phyloP scores from a whole-genome alignment of 1,140 invertebrate species.

The Drosophila sturtevanti region DNA sequence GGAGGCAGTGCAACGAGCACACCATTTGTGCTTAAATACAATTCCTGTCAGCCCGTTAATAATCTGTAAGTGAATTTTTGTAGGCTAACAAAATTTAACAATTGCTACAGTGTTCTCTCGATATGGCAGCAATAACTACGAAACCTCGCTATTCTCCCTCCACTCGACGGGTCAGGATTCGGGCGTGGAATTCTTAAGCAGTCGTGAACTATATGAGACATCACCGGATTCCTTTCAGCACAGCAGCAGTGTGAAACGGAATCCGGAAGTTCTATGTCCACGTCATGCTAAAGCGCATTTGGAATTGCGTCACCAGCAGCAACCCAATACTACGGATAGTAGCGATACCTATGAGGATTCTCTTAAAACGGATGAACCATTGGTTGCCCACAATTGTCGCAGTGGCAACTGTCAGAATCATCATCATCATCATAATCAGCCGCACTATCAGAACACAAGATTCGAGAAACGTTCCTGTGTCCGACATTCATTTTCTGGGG shows the following conservation, averaged over 20 bases:
- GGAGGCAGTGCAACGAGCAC: slow-evolving; percentile 29
- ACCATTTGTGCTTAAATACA: slow-evolving; percentile 79
- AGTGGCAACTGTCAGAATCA: slow-evolving; percentile 85
- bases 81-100: no score
- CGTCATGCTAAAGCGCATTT: slow-evolving; percentile 72
- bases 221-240: slow-evolving; percentile 86
- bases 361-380: slow-evolving; percentile 83
- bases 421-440: slow-evolving; percentile 41
- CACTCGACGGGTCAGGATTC: slow-evolving; percentile 92
- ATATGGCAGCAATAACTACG: slow-evolving; percentile 74
- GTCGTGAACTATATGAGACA: slow-evolving; percentile 85
- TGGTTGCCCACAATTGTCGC: slow-evolving; percentile 73
- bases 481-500: slow-evolving; percentile 79
- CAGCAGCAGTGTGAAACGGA: slow-evolving; percentile 58
- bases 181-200: slow-evolving; percentile 85
- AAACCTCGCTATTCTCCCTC: slow-evolving; percentile 89
- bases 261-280: slow-evolving; percentile 65
- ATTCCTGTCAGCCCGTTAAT: slow-evolving; percentile 74
- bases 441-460: slow-evolving; percentile 74
- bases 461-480: slow-evolving; percentile 77
- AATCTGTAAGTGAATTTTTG: slow-evolving; percentile 66
- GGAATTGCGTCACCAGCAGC: slow-evolving; percentile 59
- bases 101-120: neutral
- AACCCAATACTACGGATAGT: slow-evolving; percentile 58
- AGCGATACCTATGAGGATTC: slow-evolving; percentile 88